Evolutionary conservation across 2,888 invertebrate species (phyloP), one percentile per base, ranked within the genome.

Genomic region (Archips xylosteana): DNA sequence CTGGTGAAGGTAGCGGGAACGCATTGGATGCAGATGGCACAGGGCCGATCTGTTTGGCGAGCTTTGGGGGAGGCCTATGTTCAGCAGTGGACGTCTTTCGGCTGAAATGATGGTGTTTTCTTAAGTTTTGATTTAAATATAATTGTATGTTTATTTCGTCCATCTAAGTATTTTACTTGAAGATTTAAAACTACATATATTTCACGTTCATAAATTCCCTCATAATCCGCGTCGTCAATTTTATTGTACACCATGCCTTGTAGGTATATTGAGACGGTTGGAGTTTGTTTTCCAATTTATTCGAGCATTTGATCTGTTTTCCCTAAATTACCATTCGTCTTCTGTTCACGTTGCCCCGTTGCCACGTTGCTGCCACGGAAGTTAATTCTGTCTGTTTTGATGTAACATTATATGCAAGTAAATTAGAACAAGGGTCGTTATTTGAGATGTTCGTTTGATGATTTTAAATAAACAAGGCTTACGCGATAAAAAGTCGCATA

Each of bases 291-390:
- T 59, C 45, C 45, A 67, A 67, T 67, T 67, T 67, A 23, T 57
- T 57, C 39, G 57, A 42, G 57, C 10, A 67, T 59, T 57, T 67
- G 66, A 67, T 67, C 57, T 67, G 45, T 57, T 67, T 57, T 65
- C 39, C 51, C 15, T 65, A 23, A 15, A 65, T 67, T 67, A 67
- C 57, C 66, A 51, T 51, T 45, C 45, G 15, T 15, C 34, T 34
- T 23, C n/a, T n/a, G n/a, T 6, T 45, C 63, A 39, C 64, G 45
- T 62, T 42, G 10, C 23, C 6, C 10, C n/a, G 12, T 15, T 45
- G 57, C 32, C 42, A 13, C 39, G 32, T 13, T 32, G n/a, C 57
- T 13, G 6, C 23, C 12, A 6, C 23, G 9, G 36, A 13, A 32
- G 32, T 39, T 39, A 47, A 64, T 32, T 34, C 2, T 13, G 45